A percentile compares a stretch with the other conserved stretches of the same genome.
Evolutionary conservation across 2,888 invertebrate genomes (phyloP).

Genomic region (Heliconius charithonia): DNA sequence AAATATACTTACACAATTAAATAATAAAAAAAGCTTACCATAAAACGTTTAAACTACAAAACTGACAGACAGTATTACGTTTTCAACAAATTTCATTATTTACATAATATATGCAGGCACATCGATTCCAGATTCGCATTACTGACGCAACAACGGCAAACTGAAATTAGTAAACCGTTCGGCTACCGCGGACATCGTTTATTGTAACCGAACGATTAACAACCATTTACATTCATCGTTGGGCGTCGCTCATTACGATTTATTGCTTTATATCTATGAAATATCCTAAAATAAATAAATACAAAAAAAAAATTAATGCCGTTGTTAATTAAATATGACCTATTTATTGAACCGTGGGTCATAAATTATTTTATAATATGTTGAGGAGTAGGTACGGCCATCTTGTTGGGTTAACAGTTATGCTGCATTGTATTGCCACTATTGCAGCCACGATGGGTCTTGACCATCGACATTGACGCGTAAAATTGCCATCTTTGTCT

Average conservation of each 20-base stretch:
- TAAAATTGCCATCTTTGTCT: constrained; percentile 30
- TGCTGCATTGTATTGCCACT: constrained; percentile 67
- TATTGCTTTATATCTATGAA: constrained; percentile 54
- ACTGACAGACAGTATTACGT: constrained; percentile 47
- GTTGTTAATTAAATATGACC: constrained; percentile 44
- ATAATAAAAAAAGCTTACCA: constrained; percentile 14
- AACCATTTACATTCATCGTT: constrained; percentile 71
- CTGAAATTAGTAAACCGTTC: constrained; percentile 76
- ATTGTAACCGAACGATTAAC: constrained; percentile 63
- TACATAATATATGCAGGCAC: constrained; percentile 74
- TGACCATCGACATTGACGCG: constrained; percentile 44
- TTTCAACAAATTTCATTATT: constrained; percentile 71
- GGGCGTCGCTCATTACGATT: constrained; percentile 63
- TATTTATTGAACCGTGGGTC: constrained; percentile 55
- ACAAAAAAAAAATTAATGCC: constrained; percentile 1
- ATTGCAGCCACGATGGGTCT: constrained; percentile 70
- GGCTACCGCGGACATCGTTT: constrained; percentile 70
- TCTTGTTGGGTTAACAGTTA: constrained; percentile 75
- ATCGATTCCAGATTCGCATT: constrained; percentile 66
- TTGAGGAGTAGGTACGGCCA: constrained; percentile 55
- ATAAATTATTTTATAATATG: constrained; percentile 65
- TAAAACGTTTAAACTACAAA: constrained; percentile 33
- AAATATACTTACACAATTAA: neutral
- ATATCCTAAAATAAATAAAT: constrained; percentile 47
- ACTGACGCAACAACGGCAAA: constrained; percentile 71